phyloP scores from a whole-genome alignment of 2,888 invertebrate genomes.

The Drosophila formosana region DNA sequence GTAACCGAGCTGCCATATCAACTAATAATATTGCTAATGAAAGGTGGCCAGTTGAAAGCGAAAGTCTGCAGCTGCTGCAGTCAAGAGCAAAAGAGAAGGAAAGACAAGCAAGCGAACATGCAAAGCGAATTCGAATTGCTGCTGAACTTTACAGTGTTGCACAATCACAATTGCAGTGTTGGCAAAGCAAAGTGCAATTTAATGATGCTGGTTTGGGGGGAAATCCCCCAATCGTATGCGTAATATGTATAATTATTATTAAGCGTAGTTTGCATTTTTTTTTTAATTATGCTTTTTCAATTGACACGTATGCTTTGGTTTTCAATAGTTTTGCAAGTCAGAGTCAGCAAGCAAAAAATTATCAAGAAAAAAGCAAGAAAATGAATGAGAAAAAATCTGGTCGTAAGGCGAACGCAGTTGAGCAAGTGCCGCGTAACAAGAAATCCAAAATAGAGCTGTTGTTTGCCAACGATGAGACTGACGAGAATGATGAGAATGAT shows the following conservation, averaged over 20 bases:
- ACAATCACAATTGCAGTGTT: constrained; percentile 14
- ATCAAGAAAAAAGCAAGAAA: neutral
- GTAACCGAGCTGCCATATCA: constrained; percentile 10
- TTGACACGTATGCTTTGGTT: neutral
- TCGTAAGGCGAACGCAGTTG: neutral
- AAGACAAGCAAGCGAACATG: neutral
- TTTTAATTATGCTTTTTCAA: neutral
- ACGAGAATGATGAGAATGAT: constrained; percentile 85
- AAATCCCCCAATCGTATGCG: neutral
- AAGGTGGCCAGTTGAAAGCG: constrained; percentile 39
- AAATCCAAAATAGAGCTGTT: neutral
- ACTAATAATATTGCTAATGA: constrained; percentile 25
- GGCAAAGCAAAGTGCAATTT: neutral
- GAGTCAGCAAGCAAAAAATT: neutral
- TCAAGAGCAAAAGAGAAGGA: neutral
- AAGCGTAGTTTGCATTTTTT: neutral
- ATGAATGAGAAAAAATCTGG: neutral
- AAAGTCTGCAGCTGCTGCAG: constrained; percentile 32
- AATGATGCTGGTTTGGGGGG: neutral
- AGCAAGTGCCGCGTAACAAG: neutral
- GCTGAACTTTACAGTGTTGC: constrained; percentile 29
- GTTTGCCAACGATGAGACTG: too few relatives aligned
- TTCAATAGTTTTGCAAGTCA: neutral
- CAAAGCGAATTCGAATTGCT: neutral
- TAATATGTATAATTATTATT: neutral